These are phyloP conservation scores for Temnothorax nylanderi DNA, from an alignment of 1,140 invertebrate species.

Conservation along the genomic window DNA sequence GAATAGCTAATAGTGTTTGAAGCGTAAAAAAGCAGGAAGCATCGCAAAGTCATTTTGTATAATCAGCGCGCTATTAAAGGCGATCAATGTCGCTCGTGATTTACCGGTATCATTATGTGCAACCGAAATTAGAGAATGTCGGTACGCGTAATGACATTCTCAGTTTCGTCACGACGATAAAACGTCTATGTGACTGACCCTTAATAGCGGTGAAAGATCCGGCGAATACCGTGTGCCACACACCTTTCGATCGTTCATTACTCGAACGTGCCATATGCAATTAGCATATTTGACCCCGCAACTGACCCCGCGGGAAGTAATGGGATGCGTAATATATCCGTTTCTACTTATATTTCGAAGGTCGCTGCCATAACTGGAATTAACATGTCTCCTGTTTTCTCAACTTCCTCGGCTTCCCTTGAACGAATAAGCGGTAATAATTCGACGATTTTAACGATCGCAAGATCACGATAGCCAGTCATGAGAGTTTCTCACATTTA, in stretches of 20 bases:
- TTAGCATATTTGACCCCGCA: conserved; percentile 51
- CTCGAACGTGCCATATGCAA: conserved; percentile 17
- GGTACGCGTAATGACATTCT: neutral
- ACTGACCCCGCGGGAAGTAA: conserved; percentile 48
- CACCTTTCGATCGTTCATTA: conserved; percentile 32
- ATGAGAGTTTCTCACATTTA: neutral
- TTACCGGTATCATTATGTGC: conserved; percentile 33
- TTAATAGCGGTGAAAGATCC: neutral
- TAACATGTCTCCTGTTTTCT: neutral
- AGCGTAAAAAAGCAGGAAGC: conserved; percentile 41
- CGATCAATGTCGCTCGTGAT: conserved; percentile 42
- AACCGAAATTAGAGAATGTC: conserved; percentile 19
- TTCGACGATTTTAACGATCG: neutral
- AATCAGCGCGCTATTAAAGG: conserved; percentile 38
- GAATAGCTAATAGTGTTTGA: neutral
- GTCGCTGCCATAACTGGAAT: neutral
- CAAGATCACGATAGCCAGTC: neutral
- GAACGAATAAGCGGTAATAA: neutral
- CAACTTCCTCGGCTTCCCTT: neutral
- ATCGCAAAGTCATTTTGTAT: conserved; percentile 15
- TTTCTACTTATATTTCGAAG: conserved; percentile 29
- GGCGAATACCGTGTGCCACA: neutral
- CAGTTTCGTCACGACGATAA: conserved; percentile 35
- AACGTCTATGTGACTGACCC: neutral
- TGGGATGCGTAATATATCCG: neutral